Base-by-base conservation (phyloP, 2,113 vertebrate species). In the Pseudorectes ferrugineus region DNA sequence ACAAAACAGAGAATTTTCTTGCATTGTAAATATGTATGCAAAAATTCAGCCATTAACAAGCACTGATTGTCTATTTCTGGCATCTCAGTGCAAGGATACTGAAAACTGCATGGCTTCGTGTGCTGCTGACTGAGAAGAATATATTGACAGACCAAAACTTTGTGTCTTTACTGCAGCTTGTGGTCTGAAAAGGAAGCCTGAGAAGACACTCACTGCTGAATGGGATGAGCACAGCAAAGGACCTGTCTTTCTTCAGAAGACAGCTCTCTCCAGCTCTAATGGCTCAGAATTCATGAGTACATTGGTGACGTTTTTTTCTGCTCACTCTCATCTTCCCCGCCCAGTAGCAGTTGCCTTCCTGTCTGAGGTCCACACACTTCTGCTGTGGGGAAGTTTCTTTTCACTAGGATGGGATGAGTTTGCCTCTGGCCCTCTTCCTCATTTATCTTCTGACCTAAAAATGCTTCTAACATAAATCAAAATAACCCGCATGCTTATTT, bases 1-100 rank as follows among this genome's bases (percentile, higher is more conserved):
- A 92, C 78, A 86, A 83, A 90, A 31, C 62, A 93, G 45, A 35
- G 8, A 54, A 67, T 79, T 97, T 95, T 46, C 89, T 95, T 95
- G 58, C 66, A 70, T 58, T 91, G 81, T 65, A 96, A 96, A 96
- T 94, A 73, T 45, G 61, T 46, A 97, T 96, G 95, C 94, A 98
- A 98, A 98, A 96, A 23, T 8, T 31, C 88, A 95, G 54, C 93
- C 93, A 51, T 87, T 91, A 74, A 18, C 52, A 81, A 63, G 68
- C 45, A n/a, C 17, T 18, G 31, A 67, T 76, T 31, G 38, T 31
- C 68, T 25, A 70, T 61, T 52, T 81, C 57, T 51, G 42, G 28
- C 18, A 72, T 23, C 68, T 31, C 14, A 65, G 29, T 5, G 16
- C 14, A 61, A 57, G 43, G 31, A 81, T 52, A 13, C 21, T 82